Evolutionary conservation across 2,113 vertebrate species (phyloP).

Genomic region (Balaeniceps rex): DNA sequence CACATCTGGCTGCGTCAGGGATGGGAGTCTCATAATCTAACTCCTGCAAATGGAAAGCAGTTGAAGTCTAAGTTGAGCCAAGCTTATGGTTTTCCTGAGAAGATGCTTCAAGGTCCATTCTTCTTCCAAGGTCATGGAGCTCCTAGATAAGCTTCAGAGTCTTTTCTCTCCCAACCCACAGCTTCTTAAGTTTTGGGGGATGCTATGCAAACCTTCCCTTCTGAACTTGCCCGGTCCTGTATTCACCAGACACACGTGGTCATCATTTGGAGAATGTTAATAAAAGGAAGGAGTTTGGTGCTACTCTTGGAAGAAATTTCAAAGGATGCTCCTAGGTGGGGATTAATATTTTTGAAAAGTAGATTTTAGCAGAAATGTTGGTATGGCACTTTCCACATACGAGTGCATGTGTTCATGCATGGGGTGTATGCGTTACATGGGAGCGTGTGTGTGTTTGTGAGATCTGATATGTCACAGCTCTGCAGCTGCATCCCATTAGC

Average conservation of each 20-base stretch:
- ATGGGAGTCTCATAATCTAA: not conserved
- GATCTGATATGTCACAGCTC: constrained; percentile 15
- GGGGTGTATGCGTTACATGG: not conserved
- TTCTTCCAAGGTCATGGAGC: not conserved
- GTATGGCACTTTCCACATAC: not conserved
- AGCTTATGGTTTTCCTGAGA: not conserved
- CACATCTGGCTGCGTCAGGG: rapidly evolving
- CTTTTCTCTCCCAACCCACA: not conserved
- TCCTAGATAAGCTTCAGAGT: not conserved
- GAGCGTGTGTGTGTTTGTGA: not conserved
- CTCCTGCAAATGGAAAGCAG: not conserved
- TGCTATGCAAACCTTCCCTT: not conserved
- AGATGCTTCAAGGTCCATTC: not conserved
- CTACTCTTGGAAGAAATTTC: constrained; percentile 32
- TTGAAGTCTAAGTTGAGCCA: not conserved
- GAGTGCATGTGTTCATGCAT: not conserved
- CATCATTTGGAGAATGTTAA: not conserved
- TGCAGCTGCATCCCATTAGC: constrained; percentile 59
- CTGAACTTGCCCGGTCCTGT: not conserved
- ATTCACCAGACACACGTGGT: not conserved
- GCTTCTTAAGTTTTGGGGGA: not conserved
- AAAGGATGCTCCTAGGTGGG: constrained; percentile 22
- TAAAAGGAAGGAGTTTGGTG: constrained; percentile 9
- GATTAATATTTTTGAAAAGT: not conserved
- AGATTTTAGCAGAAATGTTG: not conserved